Conservation (phyloP, 2,797 vertebrate species). For the Acridotheres tristis region DNA sequence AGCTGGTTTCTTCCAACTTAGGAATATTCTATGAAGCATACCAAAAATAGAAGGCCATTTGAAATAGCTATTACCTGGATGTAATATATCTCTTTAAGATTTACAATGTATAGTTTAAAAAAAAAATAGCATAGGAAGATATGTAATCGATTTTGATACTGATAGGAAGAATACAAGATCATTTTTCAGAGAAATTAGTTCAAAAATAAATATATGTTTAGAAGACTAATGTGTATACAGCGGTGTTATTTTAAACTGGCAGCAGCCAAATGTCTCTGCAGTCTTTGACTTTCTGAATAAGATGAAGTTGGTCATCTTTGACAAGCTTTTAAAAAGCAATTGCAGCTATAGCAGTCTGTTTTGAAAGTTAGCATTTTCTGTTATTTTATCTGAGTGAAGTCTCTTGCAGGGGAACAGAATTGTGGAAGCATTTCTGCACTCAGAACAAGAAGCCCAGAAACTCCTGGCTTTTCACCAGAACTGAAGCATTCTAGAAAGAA, state of each 20-base stretch:
- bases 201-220: not conserved
- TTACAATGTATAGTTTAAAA: not conserved
- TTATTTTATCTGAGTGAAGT: not conserved
- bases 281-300: not conserved
- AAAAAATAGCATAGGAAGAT: not conserved
- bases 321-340: not conserved
- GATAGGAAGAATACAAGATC: not conserved
- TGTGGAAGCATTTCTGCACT: not conserved
- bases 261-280: not conserved
- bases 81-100: not conserved
- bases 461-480: not conserved
- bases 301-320: not conserved
- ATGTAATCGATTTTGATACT: not conserved
- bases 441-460: not conserved
- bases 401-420: not conserved
- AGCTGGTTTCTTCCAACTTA: not conserved
- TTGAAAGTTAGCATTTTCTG: not conserved
- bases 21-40: not conserved
- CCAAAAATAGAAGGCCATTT: not conserved
- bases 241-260: not conserved
- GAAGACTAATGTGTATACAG: not conserved
- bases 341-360: not conserved
- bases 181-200: not conserved
- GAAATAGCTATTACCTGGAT: not conserved
- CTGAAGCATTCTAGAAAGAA: not conserved